phyloP scores from a whole-genome alignment of 2,113 vertebrate species.

The Pollachius pollachius region DNA sequence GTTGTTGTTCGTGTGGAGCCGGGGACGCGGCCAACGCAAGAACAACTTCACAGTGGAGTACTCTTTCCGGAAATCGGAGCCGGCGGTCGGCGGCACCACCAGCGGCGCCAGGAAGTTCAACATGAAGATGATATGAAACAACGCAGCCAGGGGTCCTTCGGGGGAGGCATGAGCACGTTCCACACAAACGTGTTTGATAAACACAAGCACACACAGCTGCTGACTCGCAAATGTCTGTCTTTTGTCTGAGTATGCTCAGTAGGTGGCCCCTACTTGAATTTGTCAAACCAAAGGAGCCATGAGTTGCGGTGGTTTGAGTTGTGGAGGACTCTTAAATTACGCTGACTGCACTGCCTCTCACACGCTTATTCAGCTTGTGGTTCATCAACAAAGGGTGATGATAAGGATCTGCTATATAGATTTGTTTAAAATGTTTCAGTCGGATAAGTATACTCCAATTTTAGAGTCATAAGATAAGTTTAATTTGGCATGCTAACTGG shows the following conservation, averaged over 20 bases:
- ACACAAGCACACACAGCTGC: conserved; percentile 69
- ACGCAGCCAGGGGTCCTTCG: conserved; percentile 78
- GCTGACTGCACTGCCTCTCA: conserved; percentile 44
- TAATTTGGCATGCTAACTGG: conserved; percentile 31
- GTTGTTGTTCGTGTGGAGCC: conserved; percentile 96
- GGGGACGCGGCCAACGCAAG: conserved; percentile 93
- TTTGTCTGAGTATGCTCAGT: not conserved
- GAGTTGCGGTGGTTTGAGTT: conserved; percentile 40
- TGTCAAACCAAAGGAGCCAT: conserved; percentile 25
- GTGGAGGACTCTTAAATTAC: conserved; percentile 30
- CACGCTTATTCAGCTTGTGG: conserved; percentile 50
- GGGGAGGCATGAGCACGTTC: conserved; percentile 77
- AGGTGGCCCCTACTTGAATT: conserved; percentile 14
- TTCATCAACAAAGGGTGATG: conserved; percentile 14
- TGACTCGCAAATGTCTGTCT: conserved; percentile 62
- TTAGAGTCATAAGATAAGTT: conserved; percentile 22
- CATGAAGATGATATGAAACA: conserved; percentile 98
- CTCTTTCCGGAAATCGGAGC: conserved; percentile 94
- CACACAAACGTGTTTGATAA: conserved; percentile 66
- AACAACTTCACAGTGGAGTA: conserved; percentile 97
- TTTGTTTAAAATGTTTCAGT: not conserved
- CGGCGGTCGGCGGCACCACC: conserved; percentile 74
- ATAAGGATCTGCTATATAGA: conserved; percentile 9
- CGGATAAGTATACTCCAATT: conserved; percentile 21
- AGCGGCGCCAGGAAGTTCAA: conserved; percentile 95